Evolutionary conservation across 2,797 vertebrate genomes (phyloP).

Genomic region (Furcifer pardalis): DNA sequence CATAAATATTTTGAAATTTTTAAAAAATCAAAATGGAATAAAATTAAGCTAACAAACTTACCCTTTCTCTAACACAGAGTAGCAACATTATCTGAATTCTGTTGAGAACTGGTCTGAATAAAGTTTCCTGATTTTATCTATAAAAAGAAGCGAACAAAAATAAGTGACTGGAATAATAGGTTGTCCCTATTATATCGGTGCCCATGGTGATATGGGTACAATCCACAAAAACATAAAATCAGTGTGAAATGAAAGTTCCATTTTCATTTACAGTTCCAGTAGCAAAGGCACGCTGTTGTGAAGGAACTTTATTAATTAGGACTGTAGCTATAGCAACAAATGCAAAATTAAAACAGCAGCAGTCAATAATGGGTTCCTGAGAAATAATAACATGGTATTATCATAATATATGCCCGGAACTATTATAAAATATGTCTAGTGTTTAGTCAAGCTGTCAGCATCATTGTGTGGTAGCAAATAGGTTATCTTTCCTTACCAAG

Average conservation of each 20-base stretch:
- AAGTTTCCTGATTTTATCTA: no score
- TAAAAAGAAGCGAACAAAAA: neutral
- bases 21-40: no score
- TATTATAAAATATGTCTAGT: constrained; percentile 25
- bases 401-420: constrained; percentile 33
- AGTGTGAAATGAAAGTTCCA: neutral
- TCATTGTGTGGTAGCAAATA: constrained; percentile 6
- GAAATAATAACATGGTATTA: constrained; percentile 13
- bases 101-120: no score
- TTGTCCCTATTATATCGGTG: neutral
- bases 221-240: neutral
- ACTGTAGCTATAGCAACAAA: constrained; percentile 41
- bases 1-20: no score
- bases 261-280: neutral
- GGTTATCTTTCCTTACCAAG: neutral
- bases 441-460: constrained; percentile 49
- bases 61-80: no score
- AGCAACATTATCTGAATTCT: no score
- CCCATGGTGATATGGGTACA: neutral
- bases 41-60: no score
- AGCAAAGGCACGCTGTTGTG: constrained; percentile 9
- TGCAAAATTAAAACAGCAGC: constrained; percentile 2
- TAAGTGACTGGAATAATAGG: neutral
- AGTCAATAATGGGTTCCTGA: constrained; percentile 14
- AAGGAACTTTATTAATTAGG: constrained; percentile 38